Evolutionary conservation across 1,140 invertebrate species (phyloP).

Genomic region (Aricia agestis): DNA sequence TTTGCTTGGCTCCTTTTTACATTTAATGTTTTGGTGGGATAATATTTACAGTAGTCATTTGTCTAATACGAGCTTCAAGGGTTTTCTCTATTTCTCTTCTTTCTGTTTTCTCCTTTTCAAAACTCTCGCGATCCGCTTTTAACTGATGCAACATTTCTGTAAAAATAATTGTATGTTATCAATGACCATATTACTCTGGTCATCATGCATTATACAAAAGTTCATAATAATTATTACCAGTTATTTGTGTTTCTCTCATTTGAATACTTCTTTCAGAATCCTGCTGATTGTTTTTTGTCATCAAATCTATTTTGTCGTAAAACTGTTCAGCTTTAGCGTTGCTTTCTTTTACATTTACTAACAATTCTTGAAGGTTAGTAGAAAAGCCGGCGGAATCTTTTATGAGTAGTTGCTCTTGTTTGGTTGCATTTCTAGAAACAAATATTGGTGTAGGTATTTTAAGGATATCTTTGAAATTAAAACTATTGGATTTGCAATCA

Average conservation of each 20-base stretch:
- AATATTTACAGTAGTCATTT: constrained; percentile 57
- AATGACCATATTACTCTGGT: not conserved
- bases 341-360: constrained; percentile 50
- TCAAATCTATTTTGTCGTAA: constrained; percentile 44
- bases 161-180: constrained; percentile 22
- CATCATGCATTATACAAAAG: not conserved
- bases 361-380: constrained; percentile 46
- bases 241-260: constrained; percentile 53
- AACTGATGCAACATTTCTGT: constrained; percentile 59
- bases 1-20: no score
- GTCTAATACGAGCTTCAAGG: constrained; percentile 59
- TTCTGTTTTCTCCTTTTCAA: constrained; percentile 59
- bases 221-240: constrained; percentile 33
- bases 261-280: constrained; percentile 48
- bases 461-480: not conserved
- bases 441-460: not conserved
- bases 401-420: constrained; percentile 60
- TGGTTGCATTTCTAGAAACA: constrained; percentile 53
- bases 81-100: constrained; percentile 54
- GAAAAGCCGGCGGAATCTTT: constrained; percentile 60
- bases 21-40: no score
- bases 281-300: constrained; percentile 43
- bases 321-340: constrained; percentile 45
- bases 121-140: constrained; percentile 55
- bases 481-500: not conserved